Evolutionary conservation across 2,797 vertebrate genomes (phyloP).

Genomic region (Myioborus miniatus): DNA sequence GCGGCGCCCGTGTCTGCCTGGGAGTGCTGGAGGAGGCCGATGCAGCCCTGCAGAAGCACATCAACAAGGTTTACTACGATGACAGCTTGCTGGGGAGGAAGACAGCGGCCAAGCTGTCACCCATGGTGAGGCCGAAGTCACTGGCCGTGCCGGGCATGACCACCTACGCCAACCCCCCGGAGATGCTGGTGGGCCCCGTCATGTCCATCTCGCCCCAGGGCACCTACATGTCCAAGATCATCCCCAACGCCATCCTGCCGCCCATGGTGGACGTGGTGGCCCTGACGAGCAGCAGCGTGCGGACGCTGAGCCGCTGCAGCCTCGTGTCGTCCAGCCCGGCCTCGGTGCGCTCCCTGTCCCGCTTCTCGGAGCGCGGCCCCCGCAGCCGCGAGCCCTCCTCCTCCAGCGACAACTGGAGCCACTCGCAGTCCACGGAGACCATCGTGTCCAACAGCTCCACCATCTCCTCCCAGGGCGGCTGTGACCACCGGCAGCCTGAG

Average conservation of each 20-base stretch:
- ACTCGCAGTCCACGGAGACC: conserved; percentile 90
- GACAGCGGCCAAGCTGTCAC: conserved; percentile 66
- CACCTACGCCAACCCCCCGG: conserved; percentile 76
- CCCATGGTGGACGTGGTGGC: conserved; percentile 93
- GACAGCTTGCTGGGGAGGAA: conserved; percentile 79
- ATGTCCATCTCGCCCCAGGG: conserved; percentile 96
- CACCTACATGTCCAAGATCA: conserved; percentile 95
- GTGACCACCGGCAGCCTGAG: conserved; percentile 71
- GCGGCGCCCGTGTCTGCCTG: conserved; percentile 84
- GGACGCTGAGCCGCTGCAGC: conserved; percentile 91
- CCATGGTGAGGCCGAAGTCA: conserved; percentile 86
- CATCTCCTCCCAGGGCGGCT: conserved; percentile 84
- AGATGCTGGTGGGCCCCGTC: conserved; percentile 78
- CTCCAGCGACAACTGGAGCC: conserved; percentile 87
- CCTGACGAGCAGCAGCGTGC: conserved; percentile 84
- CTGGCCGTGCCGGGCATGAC: conserved; percentile 90
- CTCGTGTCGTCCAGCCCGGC: conserved; percentile 88
- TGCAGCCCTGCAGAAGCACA: conserved; percentile 79
- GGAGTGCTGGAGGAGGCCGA: conserved; percentile 84
- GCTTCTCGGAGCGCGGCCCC: conserved; percentile 76
- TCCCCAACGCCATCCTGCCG: conserved; percentile 92
- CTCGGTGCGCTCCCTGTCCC: conserved; percentile 82
- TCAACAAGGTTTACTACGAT: conserved; percentile 81
- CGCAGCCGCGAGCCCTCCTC: conserved; percentile 79
- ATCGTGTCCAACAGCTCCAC: conserved; percentile 88